Conservation (phyloP, 2,113 vertebrate genomes). For the Trachemys scripta region DNA sequence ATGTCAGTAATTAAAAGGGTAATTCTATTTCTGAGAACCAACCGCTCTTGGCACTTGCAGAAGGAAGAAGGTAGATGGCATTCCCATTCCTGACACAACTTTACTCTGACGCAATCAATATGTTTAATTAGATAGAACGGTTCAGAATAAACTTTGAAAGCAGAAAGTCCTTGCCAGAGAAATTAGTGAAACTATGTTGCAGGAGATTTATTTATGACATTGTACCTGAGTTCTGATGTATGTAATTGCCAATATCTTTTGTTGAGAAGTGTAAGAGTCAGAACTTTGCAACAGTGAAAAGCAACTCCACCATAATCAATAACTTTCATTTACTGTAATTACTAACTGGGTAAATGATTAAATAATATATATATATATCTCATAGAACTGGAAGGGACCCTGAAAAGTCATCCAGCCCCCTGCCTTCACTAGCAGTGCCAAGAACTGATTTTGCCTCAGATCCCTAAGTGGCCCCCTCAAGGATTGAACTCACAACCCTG, state of each 20-base stretch:
- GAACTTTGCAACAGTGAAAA: neutral
- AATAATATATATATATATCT: too few species aligned
- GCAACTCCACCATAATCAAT: neutral
- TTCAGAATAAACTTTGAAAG: slow-evolving; percentile 49
- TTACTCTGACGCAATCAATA: slow-evolving; percentile 45
- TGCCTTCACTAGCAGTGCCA: too few species aligned
- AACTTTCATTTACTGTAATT: neutral
- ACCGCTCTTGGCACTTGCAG: neutral
- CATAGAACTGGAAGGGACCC: too few species aligned
- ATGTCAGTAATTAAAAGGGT: slow-evolving; percentile 21
- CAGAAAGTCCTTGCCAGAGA: neutral
- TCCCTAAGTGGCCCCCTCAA: too few species aligned
- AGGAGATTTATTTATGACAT: slow-evolving; percentile 4
- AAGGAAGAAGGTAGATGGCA: neutral
- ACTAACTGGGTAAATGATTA: neutral
- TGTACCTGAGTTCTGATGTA: neutral
- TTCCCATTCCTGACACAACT: slow-evolving; percentile 23
- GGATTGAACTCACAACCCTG: too few species aligned
- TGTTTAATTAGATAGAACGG: slow-evolving; percentile 40
- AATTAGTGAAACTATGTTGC: slow-evolving; percentile 24
- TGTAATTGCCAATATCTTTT: neutral
- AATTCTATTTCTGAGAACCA: slow-evolving; percentile 7
- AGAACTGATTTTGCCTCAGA: too few species aligned
- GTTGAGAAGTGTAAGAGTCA: neutral
- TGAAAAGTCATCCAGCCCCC: too few species aligned